phyloP scores from a whole-genome alignment of 1,140 invertebrate species.

The Euschistus heros region DNA sequence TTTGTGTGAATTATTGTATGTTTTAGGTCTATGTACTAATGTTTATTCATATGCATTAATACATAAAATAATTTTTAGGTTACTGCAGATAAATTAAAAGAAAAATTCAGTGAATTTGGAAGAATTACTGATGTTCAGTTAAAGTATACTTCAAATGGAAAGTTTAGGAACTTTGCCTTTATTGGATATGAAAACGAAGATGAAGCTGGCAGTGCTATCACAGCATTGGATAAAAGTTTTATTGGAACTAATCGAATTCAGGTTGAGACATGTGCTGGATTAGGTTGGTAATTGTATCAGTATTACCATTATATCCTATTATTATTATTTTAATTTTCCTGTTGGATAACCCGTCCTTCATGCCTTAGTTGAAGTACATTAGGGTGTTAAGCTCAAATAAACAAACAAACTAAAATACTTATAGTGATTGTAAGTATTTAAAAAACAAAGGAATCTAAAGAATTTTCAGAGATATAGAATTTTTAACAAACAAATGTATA shows the following conservation, averaged over 20 bases:
- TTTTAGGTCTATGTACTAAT: not conserved
- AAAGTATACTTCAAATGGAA: slow-evolving; percentile 82
- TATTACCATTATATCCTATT: too few relatives aligned
- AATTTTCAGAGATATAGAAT: too few relatives aligned
- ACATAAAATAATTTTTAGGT: slow-evolving; percentile 44
- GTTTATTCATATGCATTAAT: not conserved
- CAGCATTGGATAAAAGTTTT: slow-evolving; percentile 73
- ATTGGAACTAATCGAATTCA: slow-evolving; percentile 68
- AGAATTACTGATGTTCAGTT: slow-evolving; percentile 82
- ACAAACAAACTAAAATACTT: slow-evolving; percentile 8
- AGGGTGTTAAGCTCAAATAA: too few relatives aligned
- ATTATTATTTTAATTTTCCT: too few relatives aligned
- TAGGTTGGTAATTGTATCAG: slow-evolving; percentile 39
- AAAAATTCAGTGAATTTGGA: slow-evolving; percentile 68
- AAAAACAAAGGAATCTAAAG: too few relatives aligned
- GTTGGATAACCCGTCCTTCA: too few relatives aligned
- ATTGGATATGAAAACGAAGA: slow-evolving; percentile 74
- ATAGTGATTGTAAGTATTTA: slow-evolving; percentile 5
- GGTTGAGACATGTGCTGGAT: slow-evolving; percentile 62
- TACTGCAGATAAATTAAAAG: slow-evolving; percentile 60
- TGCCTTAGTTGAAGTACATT: too few relatives aligned
- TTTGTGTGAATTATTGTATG: not conserved
- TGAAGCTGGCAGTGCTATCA: slow-evolving; percentile 60
- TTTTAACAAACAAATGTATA: too few relatives aligned
- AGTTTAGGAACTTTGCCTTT: slow-evolving; percentile 86